phyloP scores from a whole-genome alignment of 2,113 vertebrate species.

The Callipepla californica region DNA sequence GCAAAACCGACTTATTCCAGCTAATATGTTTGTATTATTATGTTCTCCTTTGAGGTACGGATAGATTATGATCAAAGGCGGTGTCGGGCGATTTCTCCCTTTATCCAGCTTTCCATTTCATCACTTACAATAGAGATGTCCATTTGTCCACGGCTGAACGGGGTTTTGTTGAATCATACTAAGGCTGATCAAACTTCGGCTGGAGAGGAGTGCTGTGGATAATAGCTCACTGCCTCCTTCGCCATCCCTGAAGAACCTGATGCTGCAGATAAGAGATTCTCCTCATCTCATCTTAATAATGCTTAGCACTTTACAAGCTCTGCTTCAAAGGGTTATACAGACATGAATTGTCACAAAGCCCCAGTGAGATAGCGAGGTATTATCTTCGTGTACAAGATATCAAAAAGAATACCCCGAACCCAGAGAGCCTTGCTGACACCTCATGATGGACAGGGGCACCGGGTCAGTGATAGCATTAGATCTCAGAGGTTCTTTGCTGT shows the following conservation, averaged over 20 bases:
- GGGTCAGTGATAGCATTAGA: background rate
- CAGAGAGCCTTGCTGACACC: background rate
- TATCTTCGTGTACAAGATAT: conserved; percentile 43
- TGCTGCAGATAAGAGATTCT: conserved; percentile 60
- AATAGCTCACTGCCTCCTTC: conserved; percentile 55
- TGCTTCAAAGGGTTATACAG: conserved; percentile 37
- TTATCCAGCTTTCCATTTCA: conserved; percentile 31
- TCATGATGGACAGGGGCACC: conserved; percentile 16
- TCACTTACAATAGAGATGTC: conserved; percentile 47
- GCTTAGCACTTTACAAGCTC: conserved; percentile 58
- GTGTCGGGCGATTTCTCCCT: background rate
- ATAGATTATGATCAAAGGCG: conserved; percentile 31
- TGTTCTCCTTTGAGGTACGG: conserved; percentile 4
- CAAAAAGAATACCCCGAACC: background rate
- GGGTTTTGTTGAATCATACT: conserved; percentile 55
- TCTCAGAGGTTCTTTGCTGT: background rate
- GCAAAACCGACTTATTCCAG: background rate
- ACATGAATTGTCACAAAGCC: conserved; percentile 47
- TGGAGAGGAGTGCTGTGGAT: conserved; percentile 8
- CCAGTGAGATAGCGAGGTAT: conserved; percentile 16
- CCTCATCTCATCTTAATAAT: conserved; percentile 63
- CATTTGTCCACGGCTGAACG: conserved; percentile 56
- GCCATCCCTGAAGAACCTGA: conserved; percentile 47
- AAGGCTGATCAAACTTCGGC: conserved; percentile 47
- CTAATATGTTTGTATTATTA: conserved; percentile 39